Base-by-base conservation (phyloP, 92 coral and sea anemone species). In the Metridium senile region DNA sequence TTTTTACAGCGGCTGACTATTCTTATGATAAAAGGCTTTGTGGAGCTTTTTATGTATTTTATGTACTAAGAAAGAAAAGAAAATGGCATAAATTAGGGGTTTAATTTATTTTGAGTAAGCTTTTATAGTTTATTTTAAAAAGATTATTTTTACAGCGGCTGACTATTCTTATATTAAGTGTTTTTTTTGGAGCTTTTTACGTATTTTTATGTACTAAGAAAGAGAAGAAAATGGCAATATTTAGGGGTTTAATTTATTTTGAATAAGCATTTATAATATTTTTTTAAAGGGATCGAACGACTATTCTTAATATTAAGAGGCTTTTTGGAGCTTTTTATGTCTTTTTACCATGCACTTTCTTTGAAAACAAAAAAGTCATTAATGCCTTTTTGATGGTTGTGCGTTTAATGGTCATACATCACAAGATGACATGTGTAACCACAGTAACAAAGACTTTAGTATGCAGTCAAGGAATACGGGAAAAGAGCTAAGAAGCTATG, bases 101-200 rank as follows among this genome's bases (percentile, higher is more conserved):
- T 45, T 1, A 13, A 47, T 26, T 59, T 33, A 28, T 18, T 49
- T 9, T 59, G n/a, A n/a, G n/a, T n/a, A n/a, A 9, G 10, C 8
- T 3, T 6, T 22, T 9, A 4, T 22, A 8, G 0, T 26, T n/a
- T 21, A 22, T 19, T 21, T 8, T 19, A 59, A 6, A 16, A 11
- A 21, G 26, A n/a, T n/a, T n/a, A n/a, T n/a, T n/a, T n/a, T n/a
- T n/a, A n/a, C n/a, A n/a, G n/a, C n/a, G n/a, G n/a, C n/a, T n/a
- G n/a, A n/a, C n/a, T n/a, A n/a, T n/a, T n/a, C n/a, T n/a, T n/a
- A n/a, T n/a, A n/a, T n/a, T n/a, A n/a, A n/a, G n/a, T n/a, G n/a
- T n/a, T 75, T 4, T n/a, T 74, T 77, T n/a, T 75, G 66, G 10
- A 75, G 43, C 82, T 66, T 77, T 31, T 72, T 56, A 62, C 45